A percentile compares a stretch with the other conserved stretches of the same genome.
phyloP scores from a whole-genome alignment of 2,888 invertebrate genomes.

The Melinopterus prodromus region DNA sequence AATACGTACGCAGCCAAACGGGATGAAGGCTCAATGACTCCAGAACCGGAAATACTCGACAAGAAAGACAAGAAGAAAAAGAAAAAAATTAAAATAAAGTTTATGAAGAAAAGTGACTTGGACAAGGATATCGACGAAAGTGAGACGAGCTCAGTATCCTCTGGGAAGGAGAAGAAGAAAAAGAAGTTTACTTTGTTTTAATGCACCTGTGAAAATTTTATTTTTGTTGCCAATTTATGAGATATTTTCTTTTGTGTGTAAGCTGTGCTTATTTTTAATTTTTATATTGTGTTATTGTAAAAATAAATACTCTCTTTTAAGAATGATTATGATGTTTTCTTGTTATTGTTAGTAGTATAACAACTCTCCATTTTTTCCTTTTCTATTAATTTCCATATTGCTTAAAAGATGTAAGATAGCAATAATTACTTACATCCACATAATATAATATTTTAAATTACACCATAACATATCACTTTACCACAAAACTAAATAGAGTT shows the following conservation, averaged over 20 bases:
- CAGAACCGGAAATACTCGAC: slow-evolving; percentile 52
- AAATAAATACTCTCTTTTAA: background rate
- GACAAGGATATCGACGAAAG: slow-evolving; percentile 70
- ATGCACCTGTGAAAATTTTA: slow-evolving; percentile 13
- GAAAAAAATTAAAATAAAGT: slow-evolving; percentile 63
- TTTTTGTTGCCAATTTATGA: slow-evolving; percentile 21
- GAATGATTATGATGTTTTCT: background rate
- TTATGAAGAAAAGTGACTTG: slow-evolving; percentile 62
- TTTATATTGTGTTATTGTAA: slow-evolving; percentile 22
- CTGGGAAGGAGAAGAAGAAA: slow-evolving; percentile 62
- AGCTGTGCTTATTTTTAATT: slow-evolving; percentile 32
- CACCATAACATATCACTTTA: too few species aligned
- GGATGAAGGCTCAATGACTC: slow-evolving; percentile 54
- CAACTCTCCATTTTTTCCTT: background rate
- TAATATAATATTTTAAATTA: too few species aligned
- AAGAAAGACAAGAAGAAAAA: slow-evolving; percentile 64
- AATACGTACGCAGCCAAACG: slow-evolving; percentile 62
- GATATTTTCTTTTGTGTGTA: slow-evolving; percentile 21
- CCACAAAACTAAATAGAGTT: too few species aligned
- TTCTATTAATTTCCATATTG: background rate
- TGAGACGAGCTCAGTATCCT: slow-evolving; percentile 54
- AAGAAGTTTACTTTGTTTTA: slow-evolving; percentile 60
- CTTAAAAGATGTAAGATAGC: too few species aligned
- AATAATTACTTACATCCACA: too few species aligned
- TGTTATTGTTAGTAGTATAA: background rate